Evolutionary conservation across 2,113 vertebrate species (phyloP).

Genomic region (Manacus vitellinus): DNA sequence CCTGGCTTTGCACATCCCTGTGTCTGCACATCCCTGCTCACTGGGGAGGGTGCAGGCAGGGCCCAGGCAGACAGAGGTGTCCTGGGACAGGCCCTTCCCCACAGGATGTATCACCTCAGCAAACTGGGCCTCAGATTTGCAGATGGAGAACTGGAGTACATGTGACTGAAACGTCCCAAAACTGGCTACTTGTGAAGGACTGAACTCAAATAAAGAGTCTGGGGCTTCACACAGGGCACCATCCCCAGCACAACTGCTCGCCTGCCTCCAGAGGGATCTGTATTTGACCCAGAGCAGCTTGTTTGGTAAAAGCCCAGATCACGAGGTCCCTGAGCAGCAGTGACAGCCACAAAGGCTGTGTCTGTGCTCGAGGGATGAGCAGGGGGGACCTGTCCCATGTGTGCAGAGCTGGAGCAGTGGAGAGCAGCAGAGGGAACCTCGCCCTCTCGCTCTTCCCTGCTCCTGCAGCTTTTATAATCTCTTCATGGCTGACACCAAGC

Average conservation of each 20-base stretch:
- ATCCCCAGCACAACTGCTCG: background rate
- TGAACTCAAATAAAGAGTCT: background rate
- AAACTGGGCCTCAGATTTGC: background rate
- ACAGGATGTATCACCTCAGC: background rate
- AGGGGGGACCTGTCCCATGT: fast-evolving
- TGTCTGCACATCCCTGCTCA: background rate
- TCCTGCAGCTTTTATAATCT: background rate
- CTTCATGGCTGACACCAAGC: background rate
- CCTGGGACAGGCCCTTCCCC: background rate
- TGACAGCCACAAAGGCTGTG: background rate
- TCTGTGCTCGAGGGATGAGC: background rate
- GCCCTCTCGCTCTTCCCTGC: fast-evolving
- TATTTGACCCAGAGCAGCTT: background rate
- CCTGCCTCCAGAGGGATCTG: background rate
- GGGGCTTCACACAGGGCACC: background rate
- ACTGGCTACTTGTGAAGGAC: fast-evolving
- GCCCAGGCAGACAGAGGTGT: conserved; percentile 6
- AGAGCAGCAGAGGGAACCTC: fast-evolving
- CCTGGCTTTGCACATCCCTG: no score
- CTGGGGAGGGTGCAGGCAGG: background rate
- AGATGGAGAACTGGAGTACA: background rate
- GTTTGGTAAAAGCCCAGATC: fast-evolving
- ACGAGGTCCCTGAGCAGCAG: background rate
- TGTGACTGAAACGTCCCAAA: background rate
- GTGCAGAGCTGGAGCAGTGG: background rate